phyloP scores from a whole-genome alignment of 2,113 vertebrate genomes.

The Pseudolaguvia tuberculata region DNA sequence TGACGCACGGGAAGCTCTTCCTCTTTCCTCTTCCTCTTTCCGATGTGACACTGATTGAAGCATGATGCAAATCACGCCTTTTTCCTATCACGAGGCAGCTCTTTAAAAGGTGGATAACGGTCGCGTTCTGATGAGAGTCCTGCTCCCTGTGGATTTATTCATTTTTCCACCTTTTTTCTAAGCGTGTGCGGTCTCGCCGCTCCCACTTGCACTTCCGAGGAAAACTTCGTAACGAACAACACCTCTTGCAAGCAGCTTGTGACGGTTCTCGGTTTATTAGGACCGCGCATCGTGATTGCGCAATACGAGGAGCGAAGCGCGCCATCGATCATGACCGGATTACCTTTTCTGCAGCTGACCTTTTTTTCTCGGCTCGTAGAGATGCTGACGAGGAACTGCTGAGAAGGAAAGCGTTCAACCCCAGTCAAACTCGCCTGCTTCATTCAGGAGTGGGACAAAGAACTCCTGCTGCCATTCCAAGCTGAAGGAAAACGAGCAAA shows the following conservation, averaged over 20 bases:
- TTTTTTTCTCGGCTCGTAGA: slow-evolving; percentile 31
- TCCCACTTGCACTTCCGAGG: neutral
- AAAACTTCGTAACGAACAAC: neutral
- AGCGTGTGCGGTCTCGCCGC: neutral
- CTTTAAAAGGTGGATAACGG: slow-evolving; percentile 24
- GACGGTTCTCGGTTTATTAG: neutral
- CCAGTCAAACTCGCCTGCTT: slow-evolving; percentile 49
- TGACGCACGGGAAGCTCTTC: neutral
- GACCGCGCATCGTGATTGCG: neutral
- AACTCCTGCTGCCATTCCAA: slow-evolving; percentile 26
- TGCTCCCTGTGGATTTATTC: slow-evolving; percentile 43
- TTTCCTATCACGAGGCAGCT: slow-evolving; percentile 52
- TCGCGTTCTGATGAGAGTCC: slow-evolving; percentile 23
- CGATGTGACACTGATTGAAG: slow-evolving; percentile 8
- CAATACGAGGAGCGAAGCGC: slow-evolving; percentile 9
- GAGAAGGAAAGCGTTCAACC: slow-evolving; percentile 52
- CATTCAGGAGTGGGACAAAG: slow-evolving; percentile 38
- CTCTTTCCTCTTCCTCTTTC: neutral
- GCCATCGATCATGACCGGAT: slow-evolving; percentile 63
- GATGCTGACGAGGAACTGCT: slow-evolving; percentile 18
- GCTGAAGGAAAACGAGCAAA: slow-evolving; percentile 56
- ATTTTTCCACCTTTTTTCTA: neutral
- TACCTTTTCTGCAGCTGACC: slow-evolving; percentile 52
- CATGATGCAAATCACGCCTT: slow-evolving; percentile 42
- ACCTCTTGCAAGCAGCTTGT: neutral